Conservation (phyloP, 2,797 vertebrate genomes). For the Chelidonichthys spinosus region DNA sequence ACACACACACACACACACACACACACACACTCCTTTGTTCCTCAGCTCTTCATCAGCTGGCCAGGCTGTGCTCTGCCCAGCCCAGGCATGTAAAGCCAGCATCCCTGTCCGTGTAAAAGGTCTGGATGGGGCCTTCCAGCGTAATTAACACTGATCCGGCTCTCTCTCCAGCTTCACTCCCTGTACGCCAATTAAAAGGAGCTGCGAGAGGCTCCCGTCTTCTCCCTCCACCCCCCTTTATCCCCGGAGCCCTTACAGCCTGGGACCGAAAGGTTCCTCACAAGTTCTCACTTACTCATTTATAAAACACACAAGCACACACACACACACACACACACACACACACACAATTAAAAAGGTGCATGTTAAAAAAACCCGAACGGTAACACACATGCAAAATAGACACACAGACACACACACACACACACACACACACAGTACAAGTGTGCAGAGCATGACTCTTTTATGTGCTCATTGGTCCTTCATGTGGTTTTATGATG, state of each 20-base stretch:
- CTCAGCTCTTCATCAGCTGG: constrained; percentile 44
- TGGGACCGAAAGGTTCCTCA: constrained; percentile 56
- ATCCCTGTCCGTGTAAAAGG: constrained; percentile 87
- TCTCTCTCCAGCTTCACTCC: constrained; percentile 56
- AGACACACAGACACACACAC: constrained; percentile 37
- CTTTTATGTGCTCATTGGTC: constrained; percentile 65
- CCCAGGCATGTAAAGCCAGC: constrained; percentile 77
- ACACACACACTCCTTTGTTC: constrained; percentile 49
- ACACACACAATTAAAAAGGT: constrained; percentile 33
- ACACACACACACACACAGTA: neutral
- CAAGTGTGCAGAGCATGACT: constrained; percentile 48
- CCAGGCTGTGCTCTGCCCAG: constrained; percentile 64
- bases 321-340: constrained; percentile 49
- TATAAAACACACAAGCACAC: constrained; percentile 47
- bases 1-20: constrained; percentile 32
- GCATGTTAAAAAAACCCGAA: constrained; percentile 43
- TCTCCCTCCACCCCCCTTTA: constrained; percentile 22
- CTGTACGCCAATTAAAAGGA: constrained; percentile 75
- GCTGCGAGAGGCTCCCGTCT: constrained; percentile 48
- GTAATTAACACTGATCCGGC: constrained; percentile 87
- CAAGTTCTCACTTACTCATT: constrained; percentile 49
- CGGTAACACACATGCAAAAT: constrained; percentile 64
- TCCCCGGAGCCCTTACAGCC: constrained; percentile 63
- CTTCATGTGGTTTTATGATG: constrained; percentile 81
- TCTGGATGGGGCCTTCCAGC: constrained; percentile 81